Percentiles rank a stretch among this genome's conserved stretches.
Conservation (phyloP, 2,797 vertebrate species). For the Saxicola maurus region DNA sequence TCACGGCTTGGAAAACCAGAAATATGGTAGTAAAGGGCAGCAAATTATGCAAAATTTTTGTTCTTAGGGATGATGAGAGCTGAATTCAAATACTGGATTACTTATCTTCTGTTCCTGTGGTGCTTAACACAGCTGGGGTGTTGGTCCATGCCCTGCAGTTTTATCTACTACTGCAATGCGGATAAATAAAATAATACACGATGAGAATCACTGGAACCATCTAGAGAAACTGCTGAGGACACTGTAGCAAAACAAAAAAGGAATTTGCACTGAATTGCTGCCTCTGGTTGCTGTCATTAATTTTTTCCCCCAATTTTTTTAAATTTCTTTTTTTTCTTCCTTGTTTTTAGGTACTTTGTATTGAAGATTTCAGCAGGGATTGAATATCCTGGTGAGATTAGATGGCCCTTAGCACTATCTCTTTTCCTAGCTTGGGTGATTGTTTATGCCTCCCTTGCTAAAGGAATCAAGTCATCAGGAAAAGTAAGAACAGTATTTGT, state of each 20-base stretch:
- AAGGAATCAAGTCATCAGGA: slow-evolving; percentile 98
- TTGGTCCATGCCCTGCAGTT: not conserved
- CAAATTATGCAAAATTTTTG: not conserved
- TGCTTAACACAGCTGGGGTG: not conserved
- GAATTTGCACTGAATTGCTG: not conserved
- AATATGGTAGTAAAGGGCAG: not conserved
- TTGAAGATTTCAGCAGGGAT: slow-evolving; percentile 98
- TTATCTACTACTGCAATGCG: slow-evolving; percentile 54
- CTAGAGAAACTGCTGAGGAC: not conserved
- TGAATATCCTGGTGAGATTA: slow-evolving; percentile 92
- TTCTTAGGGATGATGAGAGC: not conserved
- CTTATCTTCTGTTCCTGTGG: not conserved
- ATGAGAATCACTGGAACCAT: not conserved
- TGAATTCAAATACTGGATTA: not conserved
- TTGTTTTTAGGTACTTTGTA: slow-evolving; percentile 86
- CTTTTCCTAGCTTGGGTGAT: slow-evolving; percentile 94
- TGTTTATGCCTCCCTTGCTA: slow-evolving; percentile 92
- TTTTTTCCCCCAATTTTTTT: not conserved
- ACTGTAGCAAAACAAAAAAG: not conserved
- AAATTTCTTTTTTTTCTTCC: not conserved
- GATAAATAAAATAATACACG: slow-evolving; percentile 48
- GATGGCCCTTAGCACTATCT: slow-evolving; percentile 90
- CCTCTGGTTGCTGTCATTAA: not conserved
- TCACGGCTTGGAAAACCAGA: not conserved
- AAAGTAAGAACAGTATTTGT: slow-evolving; percentile 81